Conservation (phyloP, 2,888 invertebrate species). For the Muscina levida region DNA sequence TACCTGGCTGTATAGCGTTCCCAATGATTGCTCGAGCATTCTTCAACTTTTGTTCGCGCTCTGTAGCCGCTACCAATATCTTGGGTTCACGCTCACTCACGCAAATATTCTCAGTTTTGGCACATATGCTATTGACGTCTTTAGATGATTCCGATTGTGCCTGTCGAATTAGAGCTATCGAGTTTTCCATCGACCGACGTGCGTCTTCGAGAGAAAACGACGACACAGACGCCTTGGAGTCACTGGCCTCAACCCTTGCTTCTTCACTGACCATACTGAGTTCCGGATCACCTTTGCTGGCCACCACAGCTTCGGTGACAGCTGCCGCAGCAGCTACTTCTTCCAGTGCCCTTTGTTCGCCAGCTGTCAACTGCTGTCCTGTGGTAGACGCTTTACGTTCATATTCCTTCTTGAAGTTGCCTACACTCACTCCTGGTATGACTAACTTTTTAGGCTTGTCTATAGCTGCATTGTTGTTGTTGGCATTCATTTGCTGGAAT, state of each 20-base stretch:
- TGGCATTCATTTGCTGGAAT: slow-evolving; percentile 82
- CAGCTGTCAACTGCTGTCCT: slow-evolving; percentile 76
- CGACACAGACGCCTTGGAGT: slow-evolving; percentile 81
- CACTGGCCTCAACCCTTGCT: slow-evolving; percentile 79
- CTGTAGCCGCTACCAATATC: slow-evolving; percentile 73
- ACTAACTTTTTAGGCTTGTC: slow-evolving; percentile 90
- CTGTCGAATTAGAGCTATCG: slow-evolving; percentile 83
- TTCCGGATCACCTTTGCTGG: slow-evolving; percentile 67
- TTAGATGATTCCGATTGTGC: slow-evolving; percentile 79
- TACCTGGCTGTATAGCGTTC: slow-evolving; percentile 83
- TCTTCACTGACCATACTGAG: slow-evolving; percentile 44
- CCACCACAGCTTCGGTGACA: slow-evolving; percentile 63
- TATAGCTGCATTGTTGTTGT: slow-evolving; percentile 31
- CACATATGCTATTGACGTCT: slow-evolving; percentile 79
- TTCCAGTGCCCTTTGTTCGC: slow-evolving; percentile 74
- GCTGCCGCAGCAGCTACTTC: slow-evolving; percentile 73
- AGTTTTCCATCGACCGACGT: slow-evolving; percentile 83
- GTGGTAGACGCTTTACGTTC: slow-evolving; percentile 88
- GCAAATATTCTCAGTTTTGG: slow-evolving; percentile 78
- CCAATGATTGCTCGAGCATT: slow-evolving; percentile 88
- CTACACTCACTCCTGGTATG: slow-evolving; percentile 90
- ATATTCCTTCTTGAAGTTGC: slow-evolving; percentile 92
- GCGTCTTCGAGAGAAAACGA: slow-evolving; percentile 82
- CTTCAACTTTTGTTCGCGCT: slow-evolving; percentile 82
- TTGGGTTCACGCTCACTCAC: slow-evolving; percentile 71